These are phyloP conservation scores for Coregonus ussuriensis DNA, from an alignment of 2,797 vertebrate genomes.

Conservation along the genomic window DNA sequence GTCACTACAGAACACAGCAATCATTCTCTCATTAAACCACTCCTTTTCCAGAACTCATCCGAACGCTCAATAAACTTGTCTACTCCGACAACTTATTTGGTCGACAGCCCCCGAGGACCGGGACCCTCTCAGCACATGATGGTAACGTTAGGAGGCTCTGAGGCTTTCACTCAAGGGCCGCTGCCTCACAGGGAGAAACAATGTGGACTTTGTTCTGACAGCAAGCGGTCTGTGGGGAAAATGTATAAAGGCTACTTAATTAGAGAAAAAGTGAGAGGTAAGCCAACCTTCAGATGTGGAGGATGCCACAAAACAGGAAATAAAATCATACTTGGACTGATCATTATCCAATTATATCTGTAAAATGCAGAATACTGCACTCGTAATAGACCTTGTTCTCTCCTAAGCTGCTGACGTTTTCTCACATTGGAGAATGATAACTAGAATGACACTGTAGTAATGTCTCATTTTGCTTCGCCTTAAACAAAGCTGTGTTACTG, in stretches of 20 bases:
- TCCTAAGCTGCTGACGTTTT: not conserved
- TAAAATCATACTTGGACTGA: conserved; percentile 34
- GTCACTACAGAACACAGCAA: conserved; percentile 79
- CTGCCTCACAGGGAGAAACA: conserved; percentile 61
- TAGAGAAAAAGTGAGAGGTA: conserved; percentile 64
- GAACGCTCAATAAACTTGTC: conserved; percentile 62
- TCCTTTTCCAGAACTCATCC: conserved; percentile 49
- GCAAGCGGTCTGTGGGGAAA: conserved; percentile 63
- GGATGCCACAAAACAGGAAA: conserved; percentile 42
- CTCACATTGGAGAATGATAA: not conserved
- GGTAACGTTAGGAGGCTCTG: conserved; percentile 53
- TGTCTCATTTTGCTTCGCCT: not conserved
- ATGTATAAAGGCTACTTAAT: conserved; percentile 66
- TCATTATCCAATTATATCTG: conserved; percentile 27
- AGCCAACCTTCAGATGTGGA: conserved; percentile 58
- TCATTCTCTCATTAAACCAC: conserved; percentile 79
- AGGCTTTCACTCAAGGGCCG: conserved; percentile 59
- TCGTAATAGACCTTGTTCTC: conserved; percentile 6
- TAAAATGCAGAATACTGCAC: conserved; percentile 6
- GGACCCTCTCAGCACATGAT: conserved; percentile 41
- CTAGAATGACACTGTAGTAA: not conserved
- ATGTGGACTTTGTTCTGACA: conserved; percentile 68
- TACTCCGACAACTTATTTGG: conserved; percentile 73
- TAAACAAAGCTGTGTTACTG: not conserved
- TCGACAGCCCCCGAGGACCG: conserved; percentile 72